A percentile compares a stretch with the other conserved stretches of the same genome.
Evolutionary conservation across 2,113 vertebrate genomes (phyloP).

Genomic region (Ancistrus triradiatus): DNA sequence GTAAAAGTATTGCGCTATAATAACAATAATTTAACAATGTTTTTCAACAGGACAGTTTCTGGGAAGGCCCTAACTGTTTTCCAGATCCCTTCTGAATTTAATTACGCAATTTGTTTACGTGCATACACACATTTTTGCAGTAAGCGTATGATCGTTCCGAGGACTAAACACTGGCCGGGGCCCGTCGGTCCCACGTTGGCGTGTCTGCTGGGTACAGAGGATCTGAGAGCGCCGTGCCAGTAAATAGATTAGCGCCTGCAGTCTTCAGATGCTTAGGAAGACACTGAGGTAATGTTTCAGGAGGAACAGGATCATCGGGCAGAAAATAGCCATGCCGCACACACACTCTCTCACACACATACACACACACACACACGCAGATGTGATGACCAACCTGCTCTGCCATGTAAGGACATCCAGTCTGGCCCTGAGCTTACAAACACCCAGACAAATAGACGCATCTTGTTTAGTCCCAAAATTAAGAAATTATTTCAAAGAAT

Average conservation of each 20-base stretch:
- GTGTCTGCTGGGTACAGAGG: no score
- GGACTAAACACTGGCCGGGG: no score
- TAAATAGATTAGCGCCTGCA: conserved; percentile 13
- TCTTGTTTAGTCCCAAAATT: no score
- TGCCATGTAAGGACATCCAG: no score
- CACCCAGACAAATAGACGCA: no score
- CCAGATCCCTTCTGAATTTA: not conserved
- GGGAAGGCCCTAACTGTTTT: conserved; percentile 9
- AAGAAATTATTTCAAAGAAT: no score
- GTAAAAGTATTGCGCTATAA: conserved; percentile 25
- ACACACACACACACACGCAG: not conserved
- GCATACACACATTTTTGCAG: not conserved
- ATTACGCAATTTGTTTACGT: not conserved
- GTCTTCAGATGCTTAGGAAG: conserved; percentile 10
- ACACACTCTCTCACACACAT: not conserved
- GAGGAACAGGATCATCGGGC: not conserved
- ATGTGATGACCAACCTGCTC: not conserved
- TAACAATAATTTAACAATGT: conserved; percentile 1
- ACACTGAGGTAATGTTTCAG: conserved; percentile 27
- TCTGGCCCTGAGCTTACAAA: no score
- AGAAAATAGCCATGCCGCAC: conserved; percentile 2
- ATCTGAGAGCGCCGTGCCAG: not conserved
- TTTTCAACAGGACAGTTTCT: conserved; percentile 14
- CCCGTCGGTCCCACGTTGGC: no score
- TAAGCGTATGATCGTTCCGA: not conserved